These are phyloP conservation scores for Mormoops blainvillei DNA, from an alignment of 2,113 vertebrate genomes.

Conservation along the genomic window DNA sequence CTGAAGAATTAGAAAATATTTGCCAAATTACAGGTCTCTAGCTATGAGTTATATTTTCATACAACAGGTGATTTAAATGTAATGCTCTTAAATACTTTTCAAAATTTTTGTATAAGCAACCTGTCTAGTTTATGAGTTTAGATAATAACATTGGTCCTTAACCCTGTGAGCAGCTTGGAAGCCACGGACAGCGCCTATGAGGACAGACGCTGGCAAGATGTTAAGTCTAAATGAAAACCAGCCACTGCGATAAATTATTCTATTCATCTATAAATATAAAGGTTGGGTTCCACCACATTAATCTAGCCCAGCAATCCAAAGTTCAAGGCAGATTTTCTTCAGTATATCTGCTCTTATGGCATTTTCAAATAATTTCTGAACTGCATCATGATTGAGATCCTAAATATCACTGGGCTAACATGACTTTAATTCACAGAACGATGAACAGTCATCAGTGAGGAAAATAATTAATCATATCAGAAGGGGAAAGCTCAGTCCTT, in stretches of 20 bases:
- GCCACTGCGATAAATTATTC: neutral
- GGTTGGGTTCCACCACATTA: neutral
- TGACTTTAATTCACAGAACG: constrained; percentile 31
- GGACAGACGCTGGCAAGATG: neutral
- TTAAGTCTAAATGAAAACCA: neutral
- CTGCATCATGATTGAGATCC: neutral
- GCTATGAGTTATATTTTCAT: constrained; percentile 13
- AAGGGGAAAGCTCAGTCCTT: neutral
- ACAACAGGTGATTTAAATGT: neutral
- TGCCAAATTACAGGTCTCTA: neutral
- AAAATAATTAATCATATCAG: constrained; percentile 15
- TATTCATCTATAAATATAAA: neutral
- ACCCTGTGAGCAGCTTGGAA: neutral
- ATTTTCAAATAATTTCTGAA: constrained; percentile 66
- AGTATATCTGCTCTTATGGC: constrained; percentile 38
- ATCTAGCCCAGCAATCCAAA: constrained; percentile 37
- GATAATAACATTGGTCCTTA: neutral
- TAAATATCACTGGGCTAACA: constrained; percentile 34
- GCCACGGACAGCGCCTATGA: neutral
- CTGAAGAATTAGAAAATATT: constrained; percentile 8
- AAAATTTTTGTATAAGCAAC: neutral
- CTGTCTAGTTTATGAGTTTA: neutral
- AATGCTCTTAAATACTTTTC: neutral
- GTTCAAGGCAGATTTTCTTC: constrained; percentile 61
- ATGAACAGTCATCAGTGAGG: neutral